A percentile compares a stretch with the other conserved stretches of the same genome.
These are phyloP conservation scores for Oriolus oriolus DNA, from an alignment of 2,113 vertebrate species.

Conservation along the genomic window DNA sequence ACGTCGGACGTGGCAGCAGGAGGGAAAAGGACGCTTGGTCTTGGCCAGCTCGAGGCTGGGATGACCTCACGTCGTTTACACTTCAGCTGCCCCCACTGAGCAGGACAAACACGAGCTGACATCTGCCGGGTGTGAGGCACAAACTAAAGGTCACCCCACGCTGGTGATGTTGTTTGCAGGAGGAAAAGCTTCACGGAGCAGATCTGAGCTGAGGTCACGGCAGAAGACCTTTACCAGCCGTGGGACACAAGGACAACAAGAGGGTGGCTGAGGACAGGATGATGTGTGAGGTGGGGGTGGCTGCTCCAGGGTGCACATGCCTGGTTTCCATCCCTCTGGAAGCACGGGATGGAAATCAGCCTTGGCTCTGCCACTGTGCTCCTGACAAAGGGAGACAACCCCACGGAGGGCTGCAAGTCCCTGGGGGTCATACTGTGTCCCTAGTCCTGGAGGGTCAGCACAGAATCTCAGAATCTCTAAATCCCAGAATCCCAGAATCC, in stretches of 20 bases:
- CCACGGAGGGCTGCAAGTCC: background rate
- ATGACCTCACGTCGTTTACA: background rate
- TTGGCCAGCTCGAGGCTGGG: fast-evolving
- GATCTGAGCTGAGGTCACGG: background rate
- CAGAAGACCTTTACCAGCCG: background rate
- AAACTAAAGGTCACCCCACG: background rate
- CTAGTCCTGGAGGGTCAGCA: background rate
- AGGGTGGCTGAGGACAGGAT: background rate
- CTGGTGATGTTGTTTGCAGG: background rate
- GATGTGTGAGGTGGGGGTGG: background rate
- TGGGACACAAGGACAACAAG: background rate
- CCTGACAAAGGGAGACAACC: background rate
- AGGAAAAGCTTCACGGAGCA: background rate
- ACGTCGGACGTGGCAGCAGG: background rate
- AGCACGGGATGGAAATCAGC: fast-evolving
- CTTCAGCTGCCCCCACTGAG: background rate
- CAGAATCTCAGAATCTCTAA: background rate
- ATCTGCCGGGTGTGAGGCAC: background rate
- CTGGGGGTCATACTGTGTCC: fast-evolving
- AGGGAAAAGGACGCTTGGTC: background rate
- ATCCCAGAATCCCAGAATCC: background rate
- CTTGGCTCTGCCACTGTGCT: background rate
- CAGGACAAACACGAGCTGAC: background rate
- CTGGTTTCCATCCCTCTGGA: background rate
- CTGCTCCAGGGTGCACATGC: fast-evolving